Evolutionary conservation across 2,113 vertebrate genomes (phyloP).

Genomic region (Mastomys natalensis): DNA sequence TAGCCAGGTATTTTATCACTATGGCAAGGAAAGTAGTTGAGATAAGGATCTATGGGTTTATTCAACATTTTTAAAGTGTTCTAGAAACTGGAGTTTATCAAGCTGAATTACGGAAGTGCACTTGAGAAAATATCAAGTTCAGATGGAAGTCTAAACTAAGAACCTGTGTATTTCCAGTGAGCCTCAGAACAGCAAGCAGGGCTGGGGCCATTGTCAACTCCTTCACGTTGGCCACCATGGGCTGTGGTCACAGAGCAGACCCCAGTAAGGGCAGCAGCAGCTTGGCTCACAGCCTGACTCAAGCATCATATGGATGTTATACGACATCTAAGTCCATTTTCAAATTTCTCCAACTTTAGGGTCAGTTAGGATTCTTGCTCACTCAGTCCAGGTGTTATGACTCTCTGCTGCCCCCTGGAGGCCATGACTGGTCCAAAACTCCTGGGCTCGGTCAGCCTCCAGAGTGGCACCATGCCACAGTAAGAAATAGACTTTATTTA

Average conservation of each 20-base stretch:
- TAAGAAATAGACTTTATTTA: neutral
- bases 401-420: neutral
- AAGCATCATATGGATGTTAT: neutral
- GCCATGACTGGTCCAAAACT: neutral
- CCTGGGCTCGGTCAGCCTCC: neutral
- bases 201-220: neutral
- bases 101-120: neutral
- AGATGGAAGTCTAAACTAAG: neutral
- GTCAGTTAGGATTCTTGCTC: neutral
- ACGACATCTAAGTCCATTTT: neutral
- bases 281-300: neutral
- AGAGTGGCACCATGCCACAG: neutral
- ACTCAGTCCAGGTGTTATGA: neutral
- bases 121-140: constrained; percentile 15
- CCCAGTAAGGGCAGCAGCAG: neutral
- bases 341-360: neutral
- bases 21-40: neutral
- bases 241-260: neutral
- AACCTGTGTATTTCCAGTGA: neutral
- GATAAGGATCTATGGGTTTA: neutral
- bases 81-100: neutral
- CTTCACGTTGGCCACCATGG: too few relatives aligned
- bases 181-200: neutral
- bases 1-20: neutral
- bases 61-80: neutral